Percentiles rank a stretch among this genome's conserved stretches.
Evolutionary conservation across 2,113 vertebrate species (phyloP).

Genomic region (Ariopsis seemanni): DNA sequence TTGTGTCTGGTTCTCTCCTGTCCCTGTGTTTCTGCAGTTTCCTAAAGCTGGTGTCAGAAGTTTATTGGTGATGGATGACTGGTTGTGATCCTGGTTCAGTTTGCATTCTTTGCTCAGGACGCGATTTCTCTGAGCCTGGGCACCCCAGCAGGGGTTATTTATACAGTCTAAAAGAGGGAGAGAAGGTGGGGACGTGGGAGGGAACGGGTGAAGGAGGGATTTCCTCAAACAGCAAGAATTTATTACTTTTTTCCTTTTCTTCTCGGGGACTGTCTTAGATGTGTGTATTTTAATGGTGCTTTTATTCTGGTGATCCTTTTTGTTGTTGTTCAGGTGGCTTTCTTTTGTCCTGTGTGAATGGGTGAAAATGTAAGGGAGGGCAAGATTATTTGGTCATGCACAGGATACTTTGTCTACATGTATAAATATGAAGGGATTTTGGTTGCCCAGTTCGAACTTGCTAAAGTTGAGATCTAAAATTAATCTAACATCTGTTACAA

Average conservation of each 20-base stretch:
- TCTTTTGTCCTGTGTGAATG: background rate
- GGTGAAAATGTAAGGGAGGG: background rate
- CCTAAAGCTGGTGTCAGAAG: background rate
- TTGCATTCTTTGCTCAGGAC: constrained; percentile 54
- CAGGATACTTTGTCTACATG: background rate
- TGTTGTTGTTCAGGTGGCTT: background rate
- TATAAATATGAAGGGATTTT: background rate
- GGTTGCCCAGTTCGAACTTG: background rate
- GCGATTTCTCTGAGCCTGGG: constrained; percentile 62
- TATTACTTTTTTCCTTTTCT: constrained; percentile 17
- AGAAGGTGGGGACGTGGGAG: constrained; percentile 31
- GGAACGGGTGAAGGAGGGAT: constrained; percentile 45
- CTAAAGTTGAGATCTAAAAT: background rate
- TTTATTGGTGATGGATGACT: constrained; percentile 24
- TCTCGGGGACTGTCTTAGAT: background rate
- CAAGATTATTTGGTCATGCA: background rate
- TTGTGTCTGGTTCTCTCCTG: constrained; percentile 1
- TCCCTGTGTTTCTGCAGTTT: background rate
- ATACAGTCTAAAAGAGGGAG: constrained; percentile 64
- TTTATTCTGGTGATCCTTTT: background rate
- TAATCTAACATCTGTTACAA: background rate
- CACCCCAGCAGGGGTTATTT: constrained; percentile 70
- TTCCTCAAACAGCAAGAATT: constrained; percentile 55
- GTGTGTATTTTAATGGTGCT: constrained; percentile 24
- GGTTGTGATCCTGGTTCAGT: constrained; percentile 32